phyloP scores from a whole-genome alignment of 2,888 invertebrate species.

The Drymonia ruficornis region DNA sequence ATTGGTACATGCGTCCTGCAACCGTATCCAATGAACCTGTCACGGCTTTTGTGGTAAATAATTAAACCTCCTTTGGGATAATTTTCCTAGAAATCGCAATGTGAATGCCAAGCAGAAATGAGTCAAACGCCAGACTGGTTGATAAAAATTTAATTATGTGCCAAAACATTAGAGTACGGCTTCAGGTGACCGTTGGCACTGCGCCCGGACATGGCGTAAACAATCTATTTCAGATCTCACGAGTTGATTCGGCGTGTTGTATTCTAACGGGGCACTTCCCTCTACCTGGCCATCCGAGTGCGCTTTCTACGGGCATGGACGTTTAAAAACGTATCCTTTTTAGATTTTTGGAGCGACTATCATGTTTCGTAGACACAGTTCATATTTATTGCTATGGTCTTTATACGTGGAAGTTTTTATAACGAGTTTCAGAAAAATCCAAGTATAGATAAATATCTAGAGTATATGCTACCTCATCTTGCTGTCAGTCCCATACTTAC shows the following conservation, averaged over 20 bases:
- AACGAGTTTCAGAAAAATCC: neutral
- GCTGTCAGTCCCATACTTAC: neutral
- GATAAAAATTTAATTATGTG: slow-evolving; percentile 71
- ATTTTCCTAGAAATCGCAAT: slow-evolving; percentile 16
- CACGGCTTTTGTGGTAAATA: slow-evolving; percentile 4
- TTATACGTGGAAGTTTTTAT: neutral
- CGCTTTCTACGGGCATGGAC: slow-evolving; percentile 20
- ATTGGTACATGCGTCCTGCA: neutral
- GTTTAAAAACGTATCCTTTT: slow-evolving; percentile 15
- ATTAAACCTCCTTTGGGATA: slow-evolving; percentile 14
- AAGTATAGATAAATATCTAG: neutral
- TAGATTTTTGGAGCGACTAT: neutral
- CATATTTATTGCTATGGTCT: neutral
- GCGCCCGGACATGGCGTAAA: slow-evolving; percentile 78
- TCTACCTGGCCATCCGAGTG: slow-evolving; percentile 17
- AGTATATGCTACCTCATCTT: neutral
- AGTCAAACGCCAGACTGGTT: slow-evolving; percentile 50
- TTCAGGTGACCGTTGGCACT: slow-evolving; percentile 77
- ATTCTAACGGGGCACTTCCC: slow-evolving; percentile 53
- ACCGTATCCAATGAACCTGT: slow-evolving; percentile 1
- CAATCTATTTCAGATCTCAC: slow-evolving; percentile 80
- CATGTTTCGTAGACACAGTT: neutral
- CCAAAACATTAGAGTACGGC: slow-evolving; percentile 71
- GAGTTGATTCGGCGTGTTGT: slow-evolving; percentile 69
- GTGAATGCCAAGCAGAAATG: slow-evolving; percentile 33